Percentiles rank a stretch among this genome's conserved stretches.
phyloP scores from a whole-genome alignment of 2,888 invertebrate genomes.

The Melinaea marsaeus region DNA sequence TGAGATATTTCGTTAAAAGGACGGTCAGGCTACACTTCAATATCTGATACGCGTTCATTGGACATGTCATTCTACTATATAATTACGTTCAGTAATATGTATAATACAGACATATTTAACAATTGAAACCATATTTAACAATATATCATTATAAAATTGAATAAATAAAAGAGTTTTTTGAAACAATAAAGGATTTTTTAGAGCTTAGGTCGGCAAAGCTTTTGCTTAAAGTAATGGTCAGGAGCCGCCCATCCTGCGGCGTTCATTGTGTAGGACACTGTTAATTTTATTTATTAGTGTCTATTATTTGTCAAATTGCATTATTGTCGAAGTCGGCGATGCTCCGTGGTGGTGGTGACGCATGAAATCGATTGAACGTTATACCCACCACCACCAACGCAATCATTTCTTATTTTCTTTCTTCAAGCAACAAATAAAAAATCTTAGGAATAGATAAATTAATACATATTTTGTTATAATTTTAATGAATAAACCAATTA shows the following conservation, averaged over 20 bases:
- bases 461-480: too few species aligned
- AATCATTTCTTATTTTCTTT: not conserved
- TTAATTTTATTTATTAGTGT: slow-evolving; percentile 73
- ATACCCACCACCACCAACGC: not conserved
- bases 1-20: not conserved
- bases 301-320: slow-evolving; percentile 64
- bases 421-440: not conserved
- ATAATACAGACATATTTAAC: not conserved
- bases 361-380: slow-evolving; percentile 56
- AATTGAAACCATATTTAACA: too few species aligned
- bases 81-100: not conserved
- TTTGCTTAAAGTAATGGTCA: slow-evolving; percentile 12
- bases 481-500: too few species aligned
- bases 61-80: not conserved
- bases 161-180: not conserved
- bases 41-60: not conserved
- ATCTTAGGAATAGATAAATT: not conserved
- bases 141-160: too few species aligned
- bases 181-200: not conserved
- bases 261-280: slow-evolving; percentile 48
- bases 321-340: slow-evolving; percentile 50
- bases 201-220: not conserved
- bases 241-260: slow-evolving; percentile 37
- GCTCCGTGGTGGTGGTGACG: slow-evolving; percentile 43
- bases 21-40: not conserved